Evolutionary conservation across 1,140 invertebrate species (phyloP), one percentile per base, ranked within the genome.

Genomic region (Heliconius congener): DNA sequence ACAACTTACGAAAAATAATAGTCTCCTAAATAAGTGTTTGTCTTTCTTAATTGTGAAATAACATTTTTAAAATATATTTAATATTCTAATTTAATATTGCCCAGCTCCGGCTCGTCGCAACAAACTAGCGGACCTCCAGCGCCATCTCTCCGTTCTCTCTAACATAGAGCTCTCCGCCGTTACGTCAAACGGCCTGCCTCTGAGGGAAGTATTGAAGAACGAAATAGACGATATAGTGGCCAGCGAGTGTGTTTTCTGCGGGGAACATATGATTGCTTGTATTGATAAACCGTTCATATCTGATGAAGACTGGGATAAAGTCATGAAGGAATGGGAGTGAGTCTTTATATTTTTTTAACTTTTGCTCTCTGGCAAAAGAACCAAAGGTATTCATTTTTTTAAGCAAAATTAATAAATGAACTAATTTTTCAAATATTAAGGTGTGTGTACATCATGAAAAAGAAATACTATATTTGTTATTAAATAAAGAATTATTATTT

Each of bases 221-320:
- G 97, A 99, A 85, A 96, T 99, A 50, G 98, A 99, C 93, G 97
- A 98, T 82, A 96, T 99, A 1, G 95, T 99, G 11, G 98, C 98
- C 2, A 96, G 96, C 8, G 98, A 99, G 92, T 99, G 99, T 93
- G 94, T 99, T 1, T 99, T 97, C 90, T 99, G 99, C 94, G 98
- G 99, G 11, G 97, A 98, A 86, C 95, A 97, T 84, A 98, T 99
- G 96, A 98, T 99, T 82, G 96, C 96, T 89, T 97, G 97, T 50
- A 97, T 98, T 77, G 97, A 98, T 88, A 97, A 97, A 81, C 98
- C 98, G 11, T 98, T 98, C 86, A 97, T 98, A 50, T 95, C 96
- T 60, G 96, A 97, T 84, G 96, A 96, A 71, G 97, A 98, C 81
- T 98, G 97, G 95, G 97, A 98, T 81, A 94, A 95, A 80, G 96